Percentiles rank a stretch among this genome's conserved stretches.
phyloP scores from a whole-genome alignment of 2,888 invertebrate species.

The Erynnis tages region DNA sequence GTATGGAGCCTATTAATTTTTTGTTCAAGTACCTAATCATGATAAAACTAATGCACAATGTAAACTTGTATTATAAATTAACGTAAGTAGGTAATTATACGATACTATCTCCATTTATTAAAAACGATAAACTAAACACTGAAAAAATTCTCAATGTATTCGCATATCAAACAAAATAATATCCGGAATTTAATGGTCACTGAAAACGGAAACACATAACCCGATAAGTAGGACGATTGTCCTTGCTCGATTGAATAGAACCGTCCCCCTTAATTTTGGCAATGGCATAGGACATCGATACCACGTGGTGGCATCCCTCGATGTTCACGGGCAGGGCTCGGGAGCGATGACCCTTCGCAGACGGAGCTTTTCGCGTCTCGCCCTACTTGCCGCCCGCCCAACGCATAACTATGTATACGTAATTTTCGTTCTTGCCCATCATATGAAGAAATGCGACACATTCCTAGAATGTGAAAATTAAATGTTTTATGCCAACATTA shows the following conservation, averaged over 20 bases:
- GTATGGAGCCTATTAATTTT: no score
- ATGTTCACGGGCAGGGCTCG: conserved; percentile 76
- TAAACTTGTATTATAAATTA: conserved; percentile 1
- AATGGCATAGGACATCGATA: conserved; percentile 63
- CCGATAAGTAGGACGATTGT: neutral
- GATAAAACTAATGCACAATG: neutral
- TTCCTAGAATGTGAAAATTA: conserved; percentile 1
- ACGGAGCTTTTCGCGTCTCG: conserved; percentile 75
- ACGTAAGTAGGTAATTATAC: neutral
- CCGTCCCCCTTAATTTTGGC: conserved; percentile 36
- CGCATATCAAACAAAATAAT: no score
- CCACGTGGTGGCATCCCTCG: conserved; percentile 64
- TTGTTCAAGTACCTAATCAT: no score
- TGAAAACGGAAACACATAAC: neutral
- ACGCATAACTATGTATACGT: conserved; percentile 43
- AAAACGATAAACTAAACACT: no score
- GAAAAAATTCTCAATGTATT: no score
- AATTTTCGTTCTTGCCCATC: conserved; percentile 26
- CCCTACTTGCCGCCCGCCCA: conserved; percentile 73
- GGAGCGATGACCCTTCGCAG: conserved; percentile 72
- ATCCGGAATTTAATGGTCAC: no score
- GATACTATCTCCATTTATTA: neutral
- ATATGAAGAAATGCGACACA: conserved; percentile 21
- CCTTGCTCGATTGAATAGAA: conserved; percentile 10
- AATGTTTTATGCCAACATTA: no score